Evolutionary conservation across 2,113 vertebrate species (phyloP), one percentile per base, ranked within the genome.

Genomic region (Phaethornis superciliosus): DNA sequence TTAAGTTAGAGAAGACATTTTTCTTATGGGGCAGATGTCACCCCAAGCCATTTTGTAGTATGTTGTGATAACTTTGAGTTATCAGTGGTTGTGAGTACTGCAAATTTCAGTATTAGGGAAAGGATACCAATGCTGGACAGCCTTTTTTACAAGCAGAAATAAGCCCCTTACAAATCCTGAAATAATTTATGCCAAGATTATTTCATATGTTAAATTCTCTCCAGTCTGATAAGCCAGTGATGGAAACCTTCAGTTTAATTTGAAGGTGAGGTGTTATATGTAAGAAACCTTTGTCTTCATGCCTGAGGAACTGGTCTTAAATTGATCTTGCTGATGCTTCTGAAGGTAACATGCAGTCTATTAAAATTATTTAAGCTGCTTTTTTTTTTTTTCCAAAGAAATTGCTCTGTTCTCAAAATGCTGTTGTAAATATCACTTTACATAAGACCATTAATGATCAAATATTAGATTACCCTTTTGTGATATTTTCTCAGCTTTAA

Each of bases 401-500:
- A 72, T 70, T 82, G 69, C 70, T 88, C 71, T 33, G 30, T 90
- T 95, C 79, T 94, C 72, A 90, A 92, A 90, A 90, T 93, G 89
- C 90, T 96, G 72, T 46, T 95, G 94, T 95, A 98, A 98, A 97
- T 97, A 97, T 93, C 77, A 86, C 67, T 96, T 96, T 97, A 95
- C 94, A 97, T 96, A 96, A 97, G 94, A 69, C 78, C 55, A 81
- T 95, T 98, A 97, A 96, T 91, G 95, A 96, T 94, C 95, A 98
- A 98, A 98, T 98, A 97, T 98, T 98, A 97, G 96, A 92, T 97
- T 98, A 97, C 96, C 97, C 97, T 98, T 98, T 95, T 96, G 95
- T 98, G 98, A 97, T 97, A 98, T 98, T 98, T 98, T 96, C 96
- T 94, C 85, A 97, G 96, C 87, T 97, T 97, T 98, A 98, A 97